phyloP scores from a whole-genome alignment of 2,113 vertebrate species.

The Zosterops lateralis region DNA sequence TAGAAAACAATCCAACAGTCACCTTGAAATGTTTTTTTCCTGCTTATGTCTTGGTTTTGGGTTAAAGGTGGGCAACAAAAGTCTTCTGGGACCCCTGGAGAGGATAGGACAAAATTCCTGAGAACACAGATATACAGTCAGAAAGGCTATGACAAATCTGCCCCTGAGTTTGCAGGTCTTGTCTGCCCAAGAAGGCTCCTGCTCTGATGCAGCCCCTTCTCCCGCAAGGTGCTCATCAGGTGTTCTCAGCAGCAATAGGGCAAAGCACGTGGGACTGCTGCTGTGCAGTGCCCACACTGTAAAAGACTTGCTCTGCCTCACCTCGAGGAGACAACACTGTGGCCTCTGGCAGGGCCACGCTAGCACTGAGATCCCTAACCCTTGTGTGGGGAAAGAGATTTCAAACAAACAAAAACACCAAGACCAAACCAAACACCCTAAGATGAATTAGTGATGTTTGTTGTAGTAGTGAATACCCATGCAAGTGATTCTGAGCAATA shows the following conservation, averaged over 20 bases:
- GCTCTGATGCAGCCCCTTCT: background rate
- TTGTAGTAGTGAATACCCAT: background rate
- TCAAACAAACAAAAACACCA: background rate
- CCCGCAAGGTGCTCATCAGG: background rate
- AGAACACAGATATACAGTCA: background rate
- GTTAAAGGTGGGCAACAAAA: background rate
- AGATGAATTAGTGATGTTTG: accelerated
- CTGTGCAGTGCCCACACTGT: accelerated
- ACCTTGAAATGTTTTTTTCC: background rate
- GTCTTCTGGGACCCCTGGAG: background rate
- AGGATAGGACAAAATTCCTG: background rate
- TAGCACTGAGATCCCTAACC: accelerated
- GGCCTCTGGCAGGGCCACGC: background rate
- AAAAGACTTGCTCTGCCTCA: background rate
- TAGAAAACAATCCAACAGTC: background rate
- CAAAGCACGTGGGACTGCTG: background rate
- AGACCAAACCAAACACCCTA: background rate
- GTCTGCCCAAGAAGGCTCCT: background rate
- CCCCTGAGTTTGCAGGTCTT: background rate
- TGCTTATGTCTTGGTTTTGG: background rate
- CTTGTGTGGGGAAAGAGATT: background rate
- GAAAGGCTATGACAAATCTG: background rate
- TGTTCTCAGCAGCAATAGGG: background rate
- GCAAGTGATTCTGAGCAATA: background rate
- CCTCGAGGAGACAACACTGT: accelerated